A percentile compares a stretch with the other conserved stretches of the same genome.
Evolutionary conservation across 1,140 invertebrate species (phyloP).

Genomic region (Andrena cerasifolii): DNA sequence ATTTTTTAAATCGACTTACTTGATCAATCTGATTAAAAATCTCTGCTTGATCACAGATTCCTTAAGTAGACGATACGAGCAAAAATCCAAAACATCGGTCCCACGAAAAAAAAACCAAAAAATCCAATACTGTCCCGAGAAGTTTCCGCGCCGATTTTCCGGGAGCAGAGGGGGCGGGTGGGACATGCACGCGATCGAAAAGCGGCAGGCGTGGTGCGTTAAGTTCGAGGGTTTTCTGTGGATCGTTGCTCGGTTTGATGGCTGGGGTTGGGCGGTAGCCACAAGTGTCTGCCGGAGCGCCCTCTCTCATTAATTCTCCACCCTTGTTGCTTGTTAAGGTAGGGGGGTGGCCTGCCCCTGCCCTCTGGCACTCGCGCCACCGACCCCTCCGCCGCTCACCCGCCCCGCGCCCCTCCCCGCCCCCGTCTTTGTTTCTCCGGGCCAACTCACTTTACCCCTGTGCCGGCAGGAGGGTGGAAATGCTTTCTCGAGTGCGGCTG

Average conservation of each 20-base stretch:
- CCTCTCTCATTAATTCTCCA: constrained; percentile 83
- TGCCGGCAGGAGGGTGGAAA: constrained; percentile 71
- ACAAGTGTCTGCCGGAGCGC: constrained; percentile 82
- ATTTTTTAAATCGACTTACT: too few species aligned
- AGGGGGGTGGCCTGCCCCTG: constrained; percentile 73
- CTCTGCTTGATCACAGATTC: too few species aligned
- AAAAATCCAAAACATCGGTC: too few species aligned
- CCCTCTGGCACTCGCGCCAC: constrained; percentile 56
- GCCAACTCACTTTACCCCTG: constrained; percentile 69
- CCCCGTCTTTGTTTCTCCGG: constrained; percentile 67
- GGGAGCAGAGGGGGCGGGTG: too few species aligned
- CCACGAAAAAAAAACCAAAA: background rate
- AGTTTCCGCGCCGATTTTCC: constrained; percentile 32
- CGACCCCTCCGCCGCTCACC: too few species aligned
- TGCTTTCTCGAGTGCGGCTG: constrained; percentile 71
- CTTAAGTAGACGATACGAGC: background rate
- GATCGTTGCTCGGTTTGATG: constrained; percentile 74
- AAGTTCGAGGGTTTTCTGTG: constrained; percentile 69
- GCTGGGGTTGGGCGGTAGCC: constrained; percentile 79
- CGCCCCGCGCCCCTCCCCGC: constrained; percentile 58
- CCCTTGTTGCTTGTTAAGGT: constrained; percentile 82
- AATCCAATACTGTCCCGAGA: constrained; percentile 26
- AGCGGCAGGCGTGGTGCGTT: constrained; percentile 61
- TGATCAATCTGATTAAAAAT: too few species aligned
- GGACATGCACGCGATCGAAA: constrained; percentile 49